Conservation (phyloP, 2,113 vertebrate genomes). For the Hypomesus transpacificus region DNA sequence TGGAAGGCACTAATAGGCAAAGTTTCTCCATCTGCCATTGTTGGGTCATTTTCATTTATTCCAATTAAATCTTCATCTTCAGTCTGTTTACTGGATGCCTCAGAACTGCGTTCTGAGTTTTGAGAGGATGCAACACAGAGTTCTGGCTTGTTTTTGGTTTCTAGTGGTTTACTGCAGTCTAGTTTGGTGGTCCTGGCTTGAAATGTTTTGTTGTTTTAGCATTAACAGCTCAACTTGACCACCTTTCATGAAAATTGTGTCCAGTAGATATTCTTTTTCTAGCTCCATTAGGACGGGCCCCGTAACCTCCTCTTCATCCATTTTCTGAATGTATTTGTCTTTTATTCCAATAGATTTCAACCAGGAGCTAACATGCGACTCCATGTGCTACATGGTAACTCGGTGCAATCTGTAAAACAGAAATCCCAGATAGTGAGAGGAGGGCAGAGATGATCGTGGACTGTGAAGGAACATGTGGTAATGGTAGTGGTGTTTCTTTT, state of each 20-base stretch:
- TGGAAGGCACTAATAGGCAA: slow-evolving; percentile 12
- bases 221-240: slow-evolving; percentile 63
- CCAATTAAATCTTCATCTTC: rapidly evolving
- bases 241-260: slow-evolving; percentile 60
- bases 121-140: background rate
- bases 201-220: slow-evolving; percentile 54
- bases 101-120: background rate
- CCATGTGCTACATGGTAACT: slow-evolving; percentile 53
- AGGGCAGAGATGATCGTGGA: too few relatives aligned
- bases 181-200: background rate
- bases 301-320: slow-evolving; percentile 60
- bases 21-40: rapidly evolving
- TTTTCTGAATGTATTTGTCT: slow-evolving; percentile 47
- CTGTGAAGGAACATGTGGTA: too few relatives aligned
- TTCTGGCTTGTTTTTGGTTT: background rate
- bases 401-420: slow-evolving; percentile 7
- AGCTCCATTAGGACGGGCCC: slow-evolving; percentile 59
- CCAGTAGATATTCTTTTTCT: slow-evolving; percentile 45
- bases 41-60: rapidly evolving
- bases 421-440: background rate
- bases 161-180: background rate
- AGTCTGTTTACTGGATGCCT: background rate
- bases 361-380: slow-evolving; percentile 66
- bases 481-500: too few relatives aligned
- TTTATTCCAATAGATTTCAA: slow-evolving; percentile 65